phyloP scores from a whole-genome alignment of 2,113 vertebrate species.

The Bufo gargarizans region DNA sequence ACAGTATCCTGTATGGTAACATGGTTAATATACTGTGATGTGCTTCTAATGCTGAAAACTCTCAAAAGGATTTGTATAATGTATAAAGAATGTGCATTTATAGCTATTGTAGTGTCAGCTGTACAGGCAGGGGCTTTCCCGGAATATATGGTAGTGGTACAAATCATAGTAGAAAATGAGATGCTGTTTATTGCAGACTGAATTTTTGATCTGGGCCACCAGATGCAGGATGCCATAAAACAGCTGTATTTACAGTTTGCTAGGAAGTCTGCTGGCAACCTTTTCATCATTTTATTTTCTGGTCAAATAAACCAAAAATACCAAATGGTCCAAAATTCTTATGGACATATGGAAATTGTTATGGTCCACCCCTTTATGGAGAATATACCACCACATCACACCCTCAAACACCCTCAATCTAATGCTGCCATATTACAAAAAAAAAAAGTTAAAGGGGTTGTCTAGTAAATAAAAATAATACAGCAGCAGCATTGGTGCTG shows the following conservation, averaged over 20 bases:
- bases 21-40: not conserved
- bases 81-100: not conserved
- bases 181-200: not conserved
- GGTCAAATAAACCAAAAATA: too few relatives aligned
- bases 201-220: not conserved
- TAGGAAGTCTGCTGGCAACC: not conserved
- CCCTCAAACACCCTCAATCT: too few relatives aligned
- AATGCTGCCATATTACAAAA: too few relatives aligned
- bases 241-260: not conserved
- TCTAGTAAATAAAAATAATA: too few relatives aligned
- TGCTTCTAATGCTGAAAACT: not conserved
- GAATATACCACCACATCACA: too few relatives aligned
- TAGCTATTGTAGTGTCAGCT: not conserved
- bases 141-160: not conserved
- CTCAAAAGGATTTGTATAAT: not conserved
- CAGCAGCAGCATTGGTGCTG: too few relatives aligned
- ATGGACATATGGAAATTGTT: too few relatives aligned
- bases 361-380: too few relatives aligned
- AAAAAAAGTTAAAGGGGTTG: too few relatives aligned
- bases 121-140: not conserved
- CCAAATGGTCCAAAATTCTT: too few relatives aligned
- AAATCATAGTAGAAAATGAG: not conserved
- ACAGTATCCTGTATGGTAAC: not conserved
- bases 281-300: too few relatives aligned
- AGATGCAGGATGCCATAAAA: not conserved